Evolutionary conservation across 2,888 invertebrate species (phyloP), one percentile per base, ranked within the genome.

Genomic region (Hypomecis atomaria): DNA sequence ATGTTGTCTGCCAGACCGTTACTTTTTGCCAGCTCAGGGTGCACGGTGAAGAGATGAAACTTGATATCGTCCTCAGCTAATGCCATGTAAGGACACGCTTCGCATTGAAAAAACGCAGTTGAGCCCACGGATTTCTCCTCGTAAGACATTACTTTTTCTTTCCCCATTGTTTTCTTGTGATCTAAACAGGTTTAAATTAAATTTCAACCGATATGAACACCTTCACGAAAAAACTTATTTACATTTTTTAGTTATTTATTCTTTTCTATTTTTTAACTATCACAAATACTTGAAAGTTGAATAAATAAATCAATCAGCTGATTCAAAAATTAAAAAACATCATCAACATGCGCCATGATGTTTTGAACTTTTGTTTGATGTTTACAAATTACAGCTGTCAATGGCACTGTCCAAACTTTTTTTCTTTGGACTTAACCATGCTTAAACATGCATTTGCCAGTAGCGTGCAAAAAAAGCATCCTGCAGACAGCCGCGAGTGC

Each of bases 71-170:
- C 91, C 69, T 92, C 93, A 2, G 93, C 92, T 1, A 94, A 79
- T 1, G 93, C 93, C 88, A 94, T 93, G 76, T 89, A 94, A 6
- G 93, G 92, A 73, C 94, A 94, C 7, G 93, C 89, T 69, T 91
- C 93, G 71, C 94, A 94, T 78, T 94, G 89, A 76, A 90, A 94
- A 71, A 94, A 94, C 53, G 89, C 78, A 23, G 93, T 91, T 8
- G 92, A 89, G 0, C 93, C 93, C 44, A 92, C 89, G 0, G 90
- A 89, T 75, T 93, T 93, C 73, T 91, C 92, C 67, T 90, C 89
- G 67, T 93, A 92, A 34, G 91, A 90, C 87, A 92, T 91, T 37
- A 92, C 84, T 71, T 91, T 92, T 71, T 89, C 89, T 62, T 86
- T 88, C 6, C 81, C 70, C 61, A 79, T 54, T 50, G 78, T 73